A percentile compares a stretch with the other conserved stretches of the same genome.
phyloP scores from a whole-genome alignment of 2,888 invertebrate genomes.

The Fragum fragum region DNA sequence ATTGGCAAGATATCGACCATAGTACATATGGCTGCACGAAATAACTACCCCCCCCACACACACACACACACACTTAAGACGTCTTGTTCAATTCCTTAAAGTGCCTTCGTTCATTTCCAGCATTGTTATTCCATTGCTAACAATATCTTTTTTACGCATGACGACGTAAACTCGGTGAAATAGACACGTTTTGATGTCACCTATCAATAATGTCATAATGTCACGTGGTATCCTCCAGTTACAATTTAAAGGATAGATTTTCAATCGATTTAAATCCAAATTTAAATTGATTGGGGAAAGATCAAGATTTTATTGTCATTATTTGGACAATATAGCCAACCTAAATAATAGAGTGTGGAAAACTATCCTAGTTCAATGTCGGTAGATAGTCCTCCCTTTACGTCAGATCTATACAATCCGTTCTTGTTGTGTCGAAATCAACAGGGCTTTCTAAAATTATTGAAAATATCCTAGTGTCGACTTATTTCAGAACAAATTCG shows the following conservation, averaged over 20 bases:
- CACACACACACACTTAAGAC: no score
- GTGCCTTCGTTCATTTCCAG: no score
- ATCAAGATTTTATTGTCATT: slow-evolving; percentile 13
- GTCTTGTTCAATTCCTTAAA: no score
- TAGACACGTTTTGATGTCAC: slow-evolving; percentile 17
- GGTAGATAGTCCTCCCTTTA: background rate
- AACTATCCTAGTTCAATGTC: slow-evolving; percentile 18
- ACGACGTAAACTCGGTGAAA: background rate
- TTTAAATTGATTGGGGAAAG: slow-evolving; percentile 18
- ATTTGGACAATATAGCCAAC: slow-evolving; percentile 8
- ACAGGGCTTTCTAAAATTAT: no score
- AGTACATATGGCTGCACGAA: no score
- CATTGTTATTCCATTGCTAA: no score
- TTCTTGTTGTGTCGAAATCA: no score
- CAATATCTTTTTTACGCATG: background rate
- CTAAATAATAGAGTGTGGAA: slow-evolving; percentile 20
- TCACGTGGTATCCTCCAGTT: background rate
- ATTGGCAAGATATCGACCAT: no score
- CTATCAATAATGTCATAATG: background rate
- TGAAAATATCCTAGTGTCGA: no score
- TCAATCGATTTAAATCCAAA: background rate
- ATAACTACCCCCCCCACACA: no score
- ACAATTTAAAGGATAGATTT: slow-evolving; percentile 2
- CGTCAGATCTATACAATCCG: background rate
- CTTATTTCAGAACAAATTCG: no score